Evolutionary conservation across 92 coral and sea anemone genomes (phyloP).

Genomic region (Actinernus sp.): DNA sequence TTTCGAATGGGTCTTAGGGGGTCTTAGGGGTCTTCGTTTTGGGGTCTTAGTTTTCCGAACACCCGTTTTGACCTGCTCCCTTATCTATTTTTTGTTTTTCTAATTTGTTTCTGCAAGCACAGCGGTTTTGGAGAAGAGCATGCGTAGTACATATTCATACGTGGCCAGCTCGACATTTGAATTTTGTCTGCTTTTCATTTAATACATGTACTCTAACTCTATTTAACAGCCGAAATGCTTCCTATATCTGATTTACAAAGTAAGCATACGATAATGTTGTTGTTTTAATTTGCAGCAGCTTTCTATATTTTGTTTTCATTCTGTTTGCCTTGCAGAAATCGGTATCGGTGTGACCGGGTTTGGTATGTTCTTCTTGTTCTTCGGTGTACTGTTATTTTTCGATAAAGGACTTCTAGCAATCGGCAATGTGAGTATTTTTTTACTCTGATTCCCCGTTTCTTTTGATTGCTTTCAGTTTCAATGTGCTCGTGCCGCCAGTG

Average conservation of each 20-base stretch:
- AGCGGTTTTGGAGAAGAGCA: no score
- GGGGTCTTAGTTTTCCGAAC: no score
- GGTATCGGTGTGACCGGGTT: slow-evolving; percentile 99
- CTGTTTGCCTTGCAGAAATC: slow-evolving; percentile 73
- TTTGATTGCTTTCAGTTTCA: no score
- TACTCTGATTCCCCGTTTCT: not conserved
- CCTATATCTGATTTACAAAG: slow-evolving; percentile 98
- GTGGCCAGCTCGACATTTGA: slow-evolving; percentile 42
- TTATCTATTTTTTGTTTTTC: no score
- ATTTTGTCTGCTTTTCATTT: slow-evolving; percentile 4
- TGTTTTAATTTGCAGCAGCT: not conserved
- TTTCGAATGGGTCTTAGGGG: no score
- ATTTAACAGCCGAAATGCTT: slow-evolving; percentile 65
- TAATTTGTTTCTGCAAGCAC: no score
- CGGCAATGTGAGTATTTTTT: slow-evolving; percentile 91
- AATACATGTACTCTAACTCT: not conserved
- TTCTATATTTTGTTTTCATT: not conserved
- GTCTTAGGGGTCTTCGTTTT: no score
- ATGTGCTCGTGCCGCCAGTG: no score
- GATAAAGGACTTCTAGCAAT: slow-evolving; percentile 99
- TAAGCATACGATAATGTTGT: slow-evolving; percentile 30
- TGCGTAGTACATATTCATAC: slow-evolving; percentile 54
- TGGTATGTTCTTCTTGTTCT: slow-evolving; percentile 94
- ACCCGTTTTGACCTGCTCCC: no score
- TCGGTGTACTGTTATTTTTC: slow-evolving; percentile 95